Conservation (phyloP, 2,888 invertebrate species). For the Drosophila quinaria region DNA sequence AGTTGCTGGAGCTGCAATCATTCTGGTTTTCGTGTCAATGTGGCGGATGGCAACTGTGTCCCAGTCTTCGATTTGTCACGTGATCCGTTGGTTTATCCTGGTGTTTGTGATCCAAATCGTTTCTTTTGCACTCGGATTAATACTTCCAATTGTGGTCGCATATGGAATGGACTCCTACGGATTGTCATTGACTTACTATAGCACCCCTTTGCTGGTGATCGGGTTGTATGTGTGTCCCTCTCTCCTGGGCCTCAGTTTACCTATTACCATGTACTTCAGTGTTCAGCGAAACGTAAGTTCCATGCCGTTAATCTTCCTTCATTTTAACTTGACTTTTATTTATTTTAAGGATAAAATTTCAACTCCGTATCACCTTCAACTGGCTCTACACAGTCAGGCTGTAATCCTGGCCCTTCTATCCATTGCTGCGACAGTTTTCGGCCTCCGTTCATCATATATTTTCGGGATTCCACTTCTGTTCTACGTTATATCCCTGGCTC, state of each 20-base stretch:
- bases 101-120: conserved; percentile 49
- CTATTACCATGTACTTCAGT: conserved; percentile 74
- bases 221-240: conserved; percentile 83
- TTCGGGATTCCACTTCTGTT: conserved; percentile 77
- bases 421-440: conserved; percentile 58
- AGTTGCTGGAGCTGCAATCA: conserved; percentile 81
- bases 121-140: conserved; percentile 78
- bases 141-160: conserved; percentile 81
- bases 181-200: conserved; percentile 88
- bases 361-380: conserved; percentile 72
- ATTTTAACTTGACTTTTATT: too few species aligned
- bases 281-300: conserved; percentile 73
- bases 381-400: conserved; percentile 82
- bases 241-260: conserved; percentile 78
- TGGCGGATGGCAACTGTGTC: conserved; percentile 72
- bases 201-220: conserved; percentile 86
- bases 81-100: conserved; percentile 61
- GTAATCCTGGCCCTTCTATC: conserved; percentile 68
- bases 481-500: conserved; percentile 69
- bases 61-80: conserved; percentile 54
- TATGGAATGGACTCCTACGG: conserved; percentile 83
- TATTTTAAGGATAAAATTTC: conserved; percentile 74
- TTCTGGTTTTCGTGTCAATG: conserved; percentile 71
- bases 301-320: accelerated
- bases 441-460: conserved; percentile 78